Evolutionary conservation across 2,113 vertebrate genomes (phyloP).

Genomic region (Amblyopsis rosae): DNA sequence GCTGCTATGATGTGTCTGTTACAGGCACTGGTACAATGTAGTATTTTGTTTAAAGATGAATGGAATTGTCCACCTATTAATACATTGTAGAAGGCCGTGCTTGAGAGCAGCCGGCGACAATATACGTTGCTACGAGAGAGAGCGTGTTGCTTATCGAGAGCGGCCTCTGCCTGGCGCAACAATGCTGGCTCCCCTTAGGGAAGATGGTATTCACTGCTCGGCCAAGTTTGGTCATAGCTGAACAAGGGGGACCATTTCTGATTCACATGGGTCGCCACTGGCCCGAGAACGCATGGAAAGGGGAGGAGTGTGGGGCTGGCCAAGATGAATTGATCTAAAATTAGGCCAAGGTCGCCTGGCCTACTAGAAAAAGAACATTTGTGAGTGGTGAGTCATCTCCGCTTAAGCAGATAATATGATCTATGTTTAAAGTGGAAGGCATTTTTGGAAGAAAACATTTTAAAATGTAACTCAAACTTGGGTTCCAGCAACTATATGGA

Average conservation of each 20-base stretch:
- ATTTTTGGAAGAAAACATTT: not conserved
- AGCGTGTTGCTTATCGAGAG: conserved; percentile 30
- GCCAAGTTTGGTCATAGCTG: conserved; percentile 90
- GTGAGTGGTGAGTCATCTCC: conserved; percentile 39
- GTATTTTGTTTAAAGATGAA: no score
- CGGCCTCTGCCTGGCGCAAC: conserved; percentile 74
- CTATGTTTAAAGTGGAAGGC: conserved; percentile 4
- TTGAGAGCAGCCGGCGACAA: no score
- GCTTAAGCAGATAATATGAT: conserved; percentile 14
- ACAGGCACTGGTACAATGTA: no score
- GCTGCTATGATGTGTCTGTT: no score
- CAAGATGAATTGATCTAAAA: conserved; percentile 65
- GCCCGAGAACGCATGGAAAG: conserved; percentile 80
- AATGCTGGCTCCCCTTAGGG: conserved; percentile 76
- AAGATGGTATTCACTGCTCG: conserved; percentile 70
- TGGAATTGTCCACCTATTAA: no score
- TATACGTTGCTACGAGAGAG: conserved; percentile 2
- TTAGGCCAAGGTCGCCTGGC: conserved; percentile 28
- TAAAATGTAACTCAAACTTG: not conserved
- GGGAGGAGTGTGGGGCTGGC: conserved; percentile 8
- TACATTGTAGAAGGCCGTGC: no score
- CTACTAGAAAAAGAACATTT: conserved; percentile 51
- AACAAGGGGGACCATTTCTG: conserved; percentile 78
- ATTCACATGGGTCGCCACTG: conserved; percentile 83
- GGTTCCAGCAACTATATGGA: not conserved